phyloP scores from a whole-genome alignment of 2,888 invertebrate genomes.

The Hypsopygia costalis region DNA sequence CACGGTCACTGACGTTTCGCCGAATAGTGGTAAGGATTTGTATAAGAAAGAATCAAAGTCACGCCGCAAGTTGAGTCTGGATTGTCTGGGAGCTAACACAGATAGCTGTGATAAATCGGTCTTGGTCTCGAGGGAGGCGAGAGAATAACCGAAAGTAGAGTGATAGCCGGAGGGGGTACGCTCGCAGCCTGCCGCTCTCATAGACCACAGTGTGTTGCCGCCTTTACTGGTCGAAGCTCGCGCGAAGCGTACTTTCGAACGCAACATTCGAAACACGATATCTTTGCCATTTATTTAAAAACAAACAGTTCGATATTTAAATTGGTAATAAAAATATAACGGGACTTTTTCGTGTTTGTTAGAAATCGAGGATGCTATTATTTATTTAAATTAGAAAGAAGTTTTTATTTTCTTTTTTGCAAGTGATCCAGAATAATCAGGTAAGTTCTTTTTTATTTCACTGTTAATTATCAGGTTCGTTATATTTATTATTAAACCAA shows the following conservation, averaged over 20 bases:
- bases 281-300: constrained; percentile 25
- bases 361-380: constrained; percentile 32
- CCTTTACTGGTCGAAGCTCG: constrained; percentile 57
- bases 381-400: constrained; percentile 26
- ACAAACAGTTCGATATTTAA: constrained; percentile 23
- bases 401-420: constrained; percentile 17
- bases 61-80: constrained; percentile 35
- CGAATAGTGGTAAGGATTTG: constrained; percentile 23
- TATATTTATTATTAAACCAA: neutral
- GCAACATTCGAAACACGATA: constrained; percentile 28
- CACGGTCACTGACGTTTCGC: constrained; percentile 43
- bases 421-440: constrained; percentile 23
- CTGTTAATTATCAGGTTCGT: neutral
- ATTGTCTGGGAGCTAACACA: constrained; percentile 44
- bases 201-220: constrained; percentile 57
- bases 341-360: constrained; percentile 25
- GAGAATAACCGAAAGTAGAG: constrained; percentile 69
- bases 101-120: constrained; percentile 66
- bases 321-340: constrained; percentile 17
- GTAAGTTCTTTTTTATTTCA: constrained; percentile 33
- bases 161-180: constrained; percentile 65
- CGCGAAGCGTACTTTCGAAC: constrained; percentile 34
- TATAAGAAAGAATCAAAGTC: constrained; percentile 38
- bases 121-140: constrained; percentile 62
- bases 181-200: constrained; percentile 38